Conservation (phyloP, 2,888 invertebrate species). For the Plebejus melissa region DNA sequence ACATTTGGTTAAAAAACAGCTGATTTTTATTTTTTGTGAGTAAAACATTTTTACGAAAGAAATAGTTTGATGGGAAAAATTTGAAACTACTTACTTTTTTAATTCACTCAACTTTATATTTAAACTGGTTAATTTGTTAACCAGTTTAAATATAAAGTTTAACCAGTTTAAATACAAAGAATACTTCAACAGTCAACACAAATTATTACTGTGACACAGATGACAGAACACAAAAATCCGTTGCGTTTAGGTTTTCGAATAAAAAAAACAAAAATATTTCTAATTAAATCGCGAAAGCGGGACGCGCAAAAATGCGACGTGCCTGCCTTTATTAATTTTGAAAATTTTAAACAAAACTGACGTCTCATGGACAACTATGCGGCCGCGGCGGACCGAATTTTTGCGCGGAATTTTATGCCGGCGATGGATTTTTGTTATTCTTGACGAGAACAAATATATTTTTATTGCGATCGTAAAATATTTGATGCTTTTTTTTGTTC, state of each 20-base stretch:
- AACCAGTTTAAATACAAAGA: background rate
- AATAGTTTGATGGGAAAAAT: conserved; percentile 29
- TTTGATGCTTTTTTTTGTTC: background rate
- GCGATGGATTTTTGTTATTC: conserved; percentile 30
- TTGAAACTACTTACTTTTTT: background rate
- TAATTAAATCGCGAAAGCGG: conserved; percentile 57
- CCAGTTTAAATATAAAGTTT: no score
- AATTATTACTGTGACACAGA: background rate
- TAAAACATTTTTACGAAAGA: conserved; percentile 28
- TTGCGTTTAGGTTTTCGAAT: conserved; percentile 31
- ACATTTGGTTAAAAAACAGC: conserved; percentile 43
- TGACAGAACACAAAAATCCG: conserved; percentile 3
- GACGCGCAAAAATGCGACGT: conserved; percentile 56
- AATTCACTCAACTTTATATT: background rate
- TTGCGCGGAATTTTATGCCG: conserved; percentile 56
- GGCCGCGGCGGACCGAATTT: conserved; percentile 58
- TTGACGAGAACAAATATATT: background rate
- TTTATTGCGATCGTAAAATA: background rate
- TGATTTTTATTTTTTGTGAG: conserved; percentile 22
- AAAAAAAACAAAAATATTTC: conserved; percentile 65
- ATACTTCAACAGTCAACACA: background rate
- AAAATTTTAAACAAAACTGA: conserved; percentile 73
- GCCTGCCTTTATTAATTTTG: conserved; percentile 69
- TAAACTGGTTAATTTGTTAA: background rate
- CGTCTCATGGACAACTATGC: conserved; percentile 69